phyloP scores from a whole-genome alignment of 2,888 invertebrate species.

The Erebia ligea region DNA sequence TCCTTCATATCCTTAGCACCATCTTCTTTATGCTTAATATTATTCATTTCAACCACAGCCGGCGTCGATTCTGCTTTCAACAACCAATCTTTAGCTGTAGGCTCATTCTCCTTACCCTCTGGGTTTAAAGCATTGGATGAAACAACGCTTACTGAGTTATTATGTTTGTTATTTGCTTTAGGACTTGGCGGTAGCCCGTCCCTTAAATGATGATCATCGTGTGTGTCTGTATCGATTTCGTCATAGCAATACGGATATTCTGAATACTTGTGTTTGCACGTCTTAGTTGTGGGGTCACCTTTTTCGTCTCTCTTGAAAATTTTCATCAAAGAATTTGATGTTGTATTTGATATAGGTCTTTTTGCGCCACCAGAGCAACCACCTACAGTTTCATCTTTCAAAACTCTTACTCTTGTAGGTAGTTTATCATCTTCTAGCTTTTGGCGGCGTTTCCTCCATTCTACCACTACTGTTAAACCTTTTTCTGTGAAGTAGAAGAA shows the following conservation, averaged over 20 bases:
- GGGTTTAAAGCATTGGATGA: conserved; percentile 71
- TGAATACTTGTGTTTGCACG: conserved; percentile 95
- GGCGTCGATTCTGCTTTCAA: conserved; percentile 63
- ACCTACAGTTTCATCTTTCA: conserved; percentile 85
- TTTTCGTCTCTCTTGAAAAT: conserved; percentile 75
- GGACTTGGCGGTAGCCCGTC: conserved; percentile 75
- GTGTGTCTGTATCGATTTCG: conserved; percentile 90
- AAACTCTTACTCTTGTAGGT: conserved; percentile 87
- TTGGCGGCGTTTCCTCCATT: conserved; percentile 90
- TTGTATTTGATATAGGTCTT: conserved; percentile 72
- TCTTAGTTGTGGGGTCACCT: conserved; percentile 82
- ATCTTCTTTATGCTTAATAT: conserved; percentile 76
- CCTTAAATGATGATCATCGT: conserved; percentile 84
- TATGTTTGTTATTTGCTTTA: conserved; percentile 69
- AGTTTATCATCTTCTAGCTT: conserved; percentile 86
- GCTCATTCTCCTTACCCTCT: conserved; percentile 69
- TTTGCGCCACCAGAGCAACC: conserved; percentile 67
- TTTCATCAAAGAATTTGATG: conserved; percentile 68
- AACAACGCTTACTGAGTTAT: conserved; percentile 77
- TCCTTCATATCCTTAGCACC: conserved; percentile 79
- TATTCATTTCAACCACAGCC: conserved; percentile 75
- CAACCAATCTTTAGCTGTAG: conserved; percentile 73
- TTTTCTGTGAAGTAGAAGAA: conserved; percentile 96
- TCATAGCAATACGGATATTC: conserved; percentile 94
- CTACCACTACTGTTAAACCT: conserved; percentile 89